These are phyloP conservation scores for Capitella teleta DNA, from an alignment of 1,140 invertebrate species.

Conservation along the genomic window DNA sequence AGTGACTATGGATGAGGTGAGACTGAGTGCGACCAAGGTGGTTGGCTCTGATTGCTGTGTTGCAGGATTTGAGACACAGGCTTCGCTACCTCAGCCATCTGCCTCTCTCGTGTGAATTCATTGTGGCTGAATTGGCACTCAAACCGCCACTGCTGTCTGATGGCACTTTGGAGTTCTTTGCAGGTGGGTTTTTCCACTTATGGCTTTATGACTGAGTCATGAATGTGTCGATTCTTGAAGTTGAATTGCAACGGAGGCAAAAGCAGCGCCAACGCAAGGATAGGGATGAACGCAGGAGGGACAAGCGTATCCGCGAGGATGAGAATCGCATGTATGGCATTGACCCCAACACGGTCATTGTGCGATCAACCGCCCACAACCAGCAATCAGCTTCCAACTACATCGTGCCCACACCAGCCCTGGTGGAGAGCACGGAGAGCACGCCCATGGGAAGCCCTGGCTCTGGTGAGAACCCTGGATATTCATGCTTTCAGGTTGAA, in stretches of 20 bases:
- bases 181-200: constrained; percentile 18
- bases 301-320: neutral
- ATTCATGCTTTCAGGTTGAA: no score
- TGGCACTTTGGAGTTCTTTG: constrained; percentile 35
- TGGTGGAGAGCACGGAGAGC: constrained; percentile 1
- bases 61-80: constrained; percentile 51
- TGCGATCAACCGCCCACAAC: no score
- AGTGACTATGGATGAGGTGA: constrained; percentile 65
- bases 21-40: neutral
- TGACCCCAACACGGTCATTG: no score
- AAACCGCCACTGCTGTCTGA: constrained; percentile 57
- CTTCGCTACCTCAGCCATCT: constrained; percentile 76
- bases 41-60: constrained; percentile 2
- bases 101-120: constrained; percentile 78
- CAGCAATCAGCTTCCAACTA: no score
- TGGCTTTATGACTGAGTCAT: no score
- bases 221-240: neutral
- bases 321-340: no score
- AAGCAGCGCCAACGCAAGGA: constrained; percentile 1
- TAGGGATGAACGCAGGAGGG: neutral
- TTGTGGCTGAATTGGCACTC: constrained; percentile 75
- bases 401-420: no score
- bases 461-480: neutral
- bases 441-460: neutral
- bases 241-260: neutral